Conservation (phyloP, 2,113 vertebrate genomes). For the Stigmatopora argus region DNA sequence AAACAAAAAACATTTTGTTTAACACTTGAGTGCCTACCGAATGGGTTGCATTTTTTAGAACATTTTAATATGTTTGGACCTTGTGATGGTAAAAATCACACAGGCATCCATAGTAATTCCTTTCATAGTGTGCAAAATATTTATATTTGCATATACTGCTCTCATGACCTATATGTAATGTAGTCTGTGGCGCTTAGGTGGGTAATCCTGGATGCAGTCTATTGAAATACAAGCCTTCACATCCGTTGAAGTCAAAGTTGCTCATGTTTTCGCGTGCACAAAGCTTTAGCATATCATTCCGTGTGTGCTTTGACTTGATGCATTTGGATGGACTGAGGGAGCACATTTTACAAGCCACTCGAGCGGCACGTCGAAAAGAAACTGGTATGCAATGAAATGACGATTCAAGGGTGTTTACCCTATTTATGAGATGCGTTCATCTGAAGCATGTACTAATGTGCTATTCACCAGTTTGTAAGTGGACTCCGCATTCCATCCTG, state of each 20-base stretch:
- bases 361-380: slow-evolving; percentile 15
- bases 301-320: neutral
- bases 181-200: no score
- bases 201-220: no score
- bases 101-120: no score
- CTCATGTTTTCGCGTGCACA: no score
- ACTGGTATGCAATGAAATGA: slow-evolving; percentile 17
- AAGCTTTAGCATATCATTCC: neutral
- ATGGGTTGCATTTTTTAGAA: no score
- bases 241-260: no score
- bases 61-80: no score
- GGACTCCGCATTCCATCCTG: slow-evolving; percentile 13
- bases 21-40: neutral
- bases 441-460: slow-evolving; percentile 38
- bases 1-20: neutral
- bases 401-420: slow-evolving; percentile 46
- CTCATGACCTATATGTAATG: no score
- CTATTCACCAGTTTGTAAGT: slow-evolving; percentile 49
- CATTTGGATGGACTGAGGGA: slow-evolving; percentile 22
- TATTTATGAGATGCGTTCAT: slow-evolving; percentile 46
- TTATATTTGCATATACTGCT: no score
- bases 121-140: no score
- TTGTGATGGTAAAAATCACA: no score
- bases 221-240: no score
- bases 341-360: slow-evolving; percentile 12